phyloP scores from a whole-genome alignment of 2,888 invertebrate species.

The Epinotia bilunana region DNA sequence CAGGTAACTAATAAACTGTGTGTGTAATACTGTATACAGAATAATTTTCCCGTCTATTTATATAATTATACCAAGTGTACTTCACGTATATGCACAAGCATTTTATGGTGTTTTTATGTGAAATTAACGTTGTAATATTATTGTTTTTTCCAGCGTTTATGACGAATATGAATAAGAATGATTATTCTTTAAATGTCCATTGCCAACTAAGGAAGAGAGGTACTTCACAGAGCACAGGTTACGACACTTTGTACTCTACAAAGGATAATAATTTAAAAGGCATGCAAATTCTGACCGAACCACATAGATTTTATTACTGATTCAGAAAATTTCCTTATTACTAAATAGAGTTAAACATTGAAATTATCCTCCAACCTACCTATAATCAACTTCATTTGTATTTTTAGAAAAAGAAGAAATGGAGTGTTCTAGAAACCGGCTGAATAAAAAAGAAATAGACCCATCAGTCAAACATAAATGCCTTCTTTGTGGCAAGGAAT shows the following conservation, averaged over 20 bases:
- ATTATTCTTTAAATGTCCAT: no score
- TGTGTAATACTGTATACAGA: neutral
- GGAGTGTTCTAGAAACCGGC: neutral
- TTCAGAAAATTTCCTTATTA: neutral
- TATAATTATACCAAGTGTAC: neutral
- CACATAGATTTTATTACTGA: neutral
- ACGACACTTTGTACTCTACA: no score
- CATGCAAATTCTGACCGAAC: no score
- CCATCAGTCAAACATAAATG: neutral
- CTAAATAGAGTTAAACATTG: neutral
- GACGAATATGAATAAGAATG: no score
- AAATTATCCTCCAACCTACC: neutral
- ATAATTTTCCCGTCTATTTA: neutral
- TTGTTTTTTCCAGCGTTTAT: no score
- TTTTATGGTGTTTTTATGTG: no score
- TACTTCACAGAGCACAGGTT: no score
- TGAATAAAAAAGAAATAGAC: neutral
- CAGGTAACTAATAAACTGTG: neutral
- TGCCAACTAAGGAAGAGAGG: no score
- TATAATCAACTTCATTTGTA: neutral
- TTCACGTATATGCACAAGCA: no score
- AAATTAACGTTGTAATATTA: no score
- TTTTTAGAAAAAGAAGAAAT: neutral
- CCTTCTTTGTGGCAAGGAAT: slow-evolving; percentile 21
- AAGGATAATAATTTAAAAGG: no score